Evolutionary conservation across 2,113 vertebrate species (phyloP).

Genomic region (Lamprotornis superbus): DNA sequence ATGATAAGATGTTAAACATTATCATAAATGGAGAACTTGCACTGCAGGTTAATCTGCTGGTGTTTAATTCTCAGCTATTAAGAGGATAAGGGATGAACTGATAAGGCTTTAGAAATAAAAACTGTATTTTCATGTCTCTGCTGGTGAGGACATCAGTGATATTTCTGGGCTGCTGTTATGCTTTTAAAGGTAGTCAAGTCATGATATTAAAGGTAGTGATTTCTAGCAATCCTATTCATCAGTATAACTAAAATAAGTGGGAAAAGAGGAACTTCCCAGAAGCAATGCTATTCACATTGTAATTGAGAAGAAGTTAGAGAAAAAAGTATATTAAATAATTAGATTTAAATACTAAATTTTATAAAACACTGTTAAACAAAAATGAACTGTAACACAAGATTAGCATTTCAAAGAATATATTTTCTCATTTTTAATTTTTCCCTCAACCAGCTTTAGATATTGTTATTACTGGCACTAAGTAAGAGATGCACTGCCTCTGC

Average conservation of each 20-base stretch:
- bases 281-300: not conserved
- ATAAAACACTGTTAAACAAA: not conserved
- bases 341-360: not conserved
- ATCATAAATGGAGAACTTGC: not conserved
- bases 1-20: not conserved
- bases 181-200: not conserved
- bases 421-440: not conserved
- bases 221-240: not conserved
- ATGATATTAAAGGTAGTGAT: not conserved
- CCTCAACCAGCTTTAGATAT: not conserved
- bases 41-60: not conserved
- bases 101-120: constrained; percentile 1
- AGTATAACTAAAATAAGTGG: not conserved
- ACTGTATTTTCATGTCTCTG: not conserved
- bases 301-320: not conserved
- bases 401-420: not conserved
- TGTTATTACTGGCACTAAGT: not conserved
- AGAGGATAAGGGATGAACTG: not conserved
- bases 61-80: not conserved
- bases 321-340: not conserved
- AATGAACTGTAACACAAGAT: not conserved
- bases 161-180: not conserved
- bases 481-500: not conserved
- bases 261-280: not conserved
- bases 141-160: not conserved